Evolutionary conservation across 2,797 vertebrate species (phyloP), one percentile per base, ranked within the genome.

Genomic region (Poeciliopsis presidionis): DNA sequence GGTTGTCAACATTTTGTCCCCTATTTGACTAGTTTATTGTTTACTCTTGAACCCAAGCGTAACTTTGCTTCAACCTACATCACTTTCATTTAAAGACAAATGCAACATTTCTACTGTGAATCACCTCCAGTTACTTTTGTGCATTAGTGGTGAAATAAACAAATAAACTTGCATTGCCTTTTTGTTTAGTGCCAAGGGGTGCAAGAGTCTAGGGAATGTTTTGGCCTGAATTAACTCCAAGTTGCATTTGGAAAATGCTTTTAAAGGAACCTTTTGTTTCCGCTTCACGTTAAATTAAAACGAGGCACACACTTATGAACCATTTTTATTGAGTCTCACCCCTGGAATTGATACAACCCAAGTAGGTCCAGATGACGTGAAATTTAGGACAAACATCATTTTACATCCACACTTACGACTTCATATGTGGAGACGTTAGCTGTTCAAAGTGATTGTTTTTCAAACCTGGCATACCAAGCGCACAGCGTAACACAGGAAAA

Each of bases 281-380:
- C 5, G n/a, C 36, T 25, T 41, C 7, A 36, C n/a, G 41, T 39
- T 4, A 22, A 39, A 65, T 20, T 9, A 22, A 41, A 67, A 67
- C 41, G 8, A 36, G 33, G 3, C 36, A 25, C 4, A 67, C 39
- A n/a, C 11, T 67, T 67, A 65, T 65, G 36, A 67, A 13, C 9
- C 39, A 41, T 61, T 2, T 93, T 91, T 85, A 90, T 92, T 92
- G 74, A 82, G 73, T 85, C 51, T 81, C 81, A 79, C 75, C 77
- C 84, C 78, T 90, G 80, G 75, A 90, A 86, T 83, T 87, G 72
- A 76, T 82, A 84, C 78, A 88, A 89, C 74, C 77, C 46, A 78
- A 79, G 76, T 73, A 87, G 36, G 47, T 83, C 51, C 70, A 85
- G 57, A 46, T 78, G 78, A 74, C 30, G 25, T 73, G 14, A 78